Evolutionary conservation across 2,888 invertebrate genomes (phyloP).

Genomic region (Phasia obesa): DNA sequence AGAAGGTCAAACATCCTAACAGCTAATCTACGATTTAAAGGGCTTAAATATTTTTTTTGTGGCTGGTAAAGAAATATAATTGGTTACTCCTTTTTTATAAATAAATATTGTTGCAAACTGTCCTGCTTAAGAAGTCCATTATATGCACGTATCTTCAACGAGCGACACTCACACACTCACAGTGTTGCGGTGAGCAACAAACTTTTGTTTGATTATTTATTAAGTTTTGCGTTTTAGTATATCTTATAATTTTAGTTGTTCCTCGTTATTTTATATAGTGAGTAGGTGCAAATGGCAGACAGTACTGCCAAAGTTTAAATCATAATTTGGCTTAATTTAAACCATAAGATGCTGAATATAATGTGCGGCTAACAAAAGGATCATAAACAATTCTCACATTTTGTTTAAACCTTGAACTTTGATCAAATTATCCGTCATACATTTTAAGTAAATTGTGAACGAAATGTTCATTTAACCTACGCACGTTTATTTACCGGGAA

Average conservation of each 20-base stretch:
- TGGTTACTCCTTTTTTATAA: conserved; percentile 73
- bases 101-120: conserved; percentile 44
- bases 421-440: conserved; percentile 18
- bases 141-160: background rate
- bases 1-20: conserved; percentile 46
- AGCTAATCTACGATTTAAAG: conserved; percentile 2
- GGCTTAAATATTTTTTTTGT: conserved; percentile 18
- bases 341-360: background rate
- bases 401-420: conserved; percentile 63
- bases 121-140: conserved; percentile 15
- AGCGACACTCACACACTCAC: background rate
- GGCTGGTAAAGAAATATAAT: conserved; percentile 65
- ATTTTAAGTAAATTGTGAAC: background rate
- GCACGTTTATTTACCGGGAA: conserved; percentile 14
- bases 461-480: conserved; percentile 31
- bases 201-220: conserved; percentile 15
- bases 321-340: conserved; percentile 56
- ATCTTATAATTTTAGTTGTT: background rate
- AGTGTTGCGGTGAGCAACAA: background rate
- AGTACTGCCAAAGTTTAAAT: conserved; percentile 33
- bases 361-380: conserved; percentile 22
- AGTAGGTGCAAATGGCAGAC: conserved; percentile 49
- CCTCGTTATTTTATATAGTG: background rate
- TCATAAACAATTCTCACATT: conserved; percentile 54
- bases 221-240: background rate